Evolutionary conservation across 1,140 invertebrate genomes (phyloP), one percentile per base, ranked within the genome.

Genomic region (Aphelinus atriplicis): DNA sequence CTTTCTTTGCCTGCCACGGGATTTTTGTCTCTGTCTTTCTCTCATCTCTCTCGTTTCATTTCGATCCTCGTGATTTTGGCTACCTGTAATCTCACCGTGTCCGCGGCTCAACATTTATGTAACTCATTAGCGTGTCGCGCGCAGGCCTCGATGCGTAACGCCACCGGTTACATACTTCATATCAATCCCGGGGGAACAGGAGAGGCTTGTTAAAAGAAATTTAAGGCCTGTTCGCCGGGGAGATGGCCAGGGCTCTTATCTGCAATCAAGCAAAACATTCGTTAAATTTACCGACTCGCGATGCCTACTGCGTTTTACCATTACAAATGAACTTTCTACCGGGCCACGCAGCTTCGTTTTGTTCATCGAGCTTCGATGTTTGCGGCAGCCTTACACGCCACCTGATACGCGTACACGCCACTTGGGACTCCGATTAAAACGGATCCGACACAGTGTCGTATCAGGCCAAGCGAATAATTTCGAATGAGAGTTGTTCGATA

Each of bases 201-300:
- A 47, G 7, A 3, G 46, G 42, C 71, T 73, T 66, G 71, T 73
- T 73, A 60, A 72, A 64, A 65, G 70, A 57, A 70, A 72, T 55
- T 56, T 57, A 53, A 65, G 47, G n/a, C 9, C 5, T 43, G 58
- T 9, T 66, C 66, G 63, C 7, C 3, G 46, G 26, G 26, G 26
- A 26, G 26, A 26, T 26, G 26, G 26, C 26, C 26, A 26, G 7
- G 5, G 26, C n/a, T 1, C 57, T 64, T 71, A 47, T 71, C 71
- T 72, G 43, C 45, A 50, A 65, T 72, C 71, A 71, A 53, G 9
- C 4, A 4, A 55, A 45, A 71, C 9, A 46, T 55, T 55, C 26
- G 42, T 71, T 51, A 53, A 65, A 65, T 3, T 46, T 62, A 3
- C 50, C 26, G 10, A 2, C 45, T 61, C n/a, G 57, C 45, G 3